Conservation (phyloP, 1,140 invertebrate genomes). For the Papilio polyxenes region DNA sequence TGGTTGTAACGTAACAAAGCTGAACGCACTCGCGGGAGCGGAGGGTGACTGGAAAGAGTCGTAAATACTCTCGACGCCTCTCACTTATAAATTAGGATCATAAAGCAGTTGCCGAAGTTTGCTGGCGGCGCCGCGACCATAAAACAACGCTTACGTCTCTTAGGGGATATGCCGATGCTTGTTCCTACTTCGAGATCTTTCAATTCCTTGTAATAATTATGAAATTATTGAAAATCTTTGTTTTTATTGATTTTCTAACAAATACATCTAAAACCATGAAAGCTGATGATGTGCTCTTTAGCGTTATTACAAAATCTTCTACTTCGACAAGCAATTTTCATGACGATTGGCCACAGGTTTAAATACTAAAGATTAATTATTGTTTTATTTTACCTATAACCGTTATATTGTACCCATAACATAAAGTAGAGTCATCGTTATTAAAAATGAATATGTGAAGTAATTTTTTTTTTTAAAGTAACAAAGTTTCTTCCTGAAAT, state of each 20-base stretch:
- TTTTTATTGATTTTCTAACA: neutral
- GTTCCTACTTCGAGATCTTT: conserved; percentile 61
- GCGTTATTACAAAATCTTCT: neutral
- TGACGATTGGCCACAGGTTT: neutral
- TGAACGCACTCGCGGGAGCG: conserved; percentile 66
- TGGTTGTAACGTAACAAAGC: conserved; percentile 45
- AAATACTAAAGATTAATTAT: neutral
- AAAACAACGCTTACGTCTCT: conserved; percentile 74
- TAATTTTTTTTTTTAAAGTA: neutral
- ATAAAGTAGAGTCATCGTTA: neutral
- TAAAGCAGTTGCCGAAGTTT: conserved; percentile 79
- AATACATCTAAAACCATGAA: neutral
- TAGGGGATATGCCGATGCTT: conserved; percentile 57
- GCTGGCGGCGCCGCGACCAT: conserved; percentile 75
- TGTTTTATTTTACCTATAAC: no score
- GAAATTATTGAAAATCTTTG: conserved; percentile 41
- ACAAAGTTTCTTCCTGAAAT: conserved; percentile 31
- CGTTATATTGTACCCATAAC: no score
- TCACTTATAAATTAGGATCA: conserved; percentile 80
- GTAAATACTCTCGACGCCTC: conserved; percentile 75
- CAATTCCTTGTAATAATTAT: conserved; percentile 61
- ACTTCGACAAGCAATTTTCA: neutral
- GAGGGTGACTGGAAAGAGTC: conserved; percentile 72
- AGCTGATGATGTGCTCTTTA: neutral
- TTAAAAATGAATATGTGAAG: neutral